Evolutionary conservation across 2,888 invertebrate species (phyloP).

Genomic region (Taenaris catops): DNA sequence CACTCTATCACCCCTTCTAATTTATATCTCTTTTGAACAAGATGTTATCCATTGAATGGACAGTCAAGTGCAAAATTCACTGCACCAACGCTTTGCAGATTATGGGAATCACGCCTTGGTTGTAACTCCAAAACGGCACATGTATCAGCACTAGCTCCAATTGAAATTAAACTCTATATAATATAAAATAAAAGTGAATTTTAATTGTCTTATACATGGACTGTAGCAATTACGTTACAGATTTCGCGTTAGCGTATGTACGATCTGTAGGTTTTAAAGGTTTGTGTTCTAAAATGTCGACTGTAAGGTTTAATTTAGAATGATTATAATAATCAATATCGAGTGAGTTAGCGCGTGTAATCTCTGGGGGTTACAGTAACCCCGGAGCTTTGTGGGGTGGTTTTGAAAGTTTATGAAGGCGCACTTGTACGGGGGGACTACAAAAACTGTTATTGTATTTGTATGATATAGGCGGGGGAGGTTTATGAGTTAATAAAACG

Average conservation of each 20-base stretch:
- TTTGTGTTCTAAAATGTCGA: too few relatives aligned
- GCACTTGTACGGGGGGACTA: conserved; percentile 69
- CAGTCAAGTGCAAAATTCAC: conserved; percentile 73
- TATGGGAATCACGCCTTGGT: conserved; percentile 70
- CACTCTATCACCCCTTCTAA: conserved; percentile 34
- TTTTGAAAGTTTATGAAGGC: conserved; percentile 69
- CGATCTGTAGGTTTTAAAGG: too few relatives aligned
- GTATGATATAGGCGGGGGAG: conserved; percentile 46
- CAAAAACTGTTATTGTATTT: conserved; percentile 72
- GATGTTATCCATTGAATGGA: conserved; percentile 56
- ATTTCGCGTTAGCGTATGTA: too few relatives aligned
- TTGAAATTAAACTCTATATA: conserved; percentile 1
- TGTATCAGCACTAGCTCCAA: background rate
- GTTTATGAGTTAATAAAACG: conserved; percentile 74
- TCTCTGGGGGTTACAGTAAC: conserved; percentile 54
- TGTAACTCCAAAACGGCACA: conserved; percentile 29
- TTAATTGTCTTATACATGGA: conserved; percentile 17
- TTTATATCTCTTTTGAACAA: conserved; percentile 48
- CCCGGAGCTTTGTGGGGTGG: conserved; percentile 67
- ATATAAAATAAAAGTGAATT: conserved; percentile 23
- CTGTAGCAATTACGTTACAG: conserved; percentile 34
- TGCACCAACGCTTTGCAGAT: conserved; percentile 60
- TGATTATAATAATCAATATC: conserved; percentile 40
- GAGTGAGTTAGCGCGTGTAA: conserved; percentile 55
- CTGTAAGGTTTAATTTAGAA: conserved; percentile 30